Base-by-base conservation (phyloP, 2,113 vertebrate species). In the Conger conger region DNA sequence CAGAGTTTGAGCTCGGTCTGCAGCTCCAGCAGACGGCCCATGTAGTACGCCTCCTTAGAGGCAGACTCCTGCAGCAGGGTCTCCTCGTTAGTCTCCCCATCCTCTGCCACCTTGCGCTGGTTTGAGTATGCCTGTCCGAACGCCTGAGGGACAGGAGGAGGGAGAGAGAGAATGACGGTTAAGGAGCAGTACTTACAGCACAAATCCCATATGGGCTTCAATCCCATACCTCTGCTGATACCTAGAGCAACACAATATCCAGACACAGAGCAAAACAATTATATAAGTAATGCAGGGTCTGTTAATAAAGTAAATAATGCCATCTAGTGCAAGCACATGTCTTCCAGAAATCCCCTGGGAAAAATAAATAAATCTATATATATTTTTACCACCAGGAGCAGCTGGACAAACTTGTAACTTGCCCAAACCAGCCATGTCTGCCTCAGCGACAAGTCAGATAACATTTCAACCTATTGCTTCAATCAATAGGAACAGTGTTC, bases 91-190 rank as follows among this genome's bases (percentile, higher is more conserved):
- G 92, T 98, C 91, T 99, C 98, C 0, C 98, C 97, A 91, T 99
- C 97, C 92, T 98, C 97, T 0, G 98, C 98, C 42, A 99, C 98
- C 91, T 99, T 99, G 30, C 98, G 97, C 91, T 99, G 98, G 90
- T 96, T 96, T 0, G 96, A 97, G 91, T 97, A 98, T n/a, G 97
- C 99, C 87, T 99, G 98, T 60, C 98, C 97, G 60, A 99, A 99
- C 0, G 98, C 98, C 98, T 99, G 94, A 6, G 86, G 86, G 79
- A 83, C 63, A 85, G 53, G 40, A 35, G 63, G 57, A 78, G 33
- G 17, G 53, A 20, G 38, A 17, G 82, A 50, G 40, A 83, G 82
- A 35, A 13, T 42, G 15, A 13, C 11, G 11, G 45, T 50, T 50
- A 50, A 50, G 45, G 0, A 50, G 45, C 45, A 1, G 45, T 50